A percentile compares a stretch with the other conserved stretches of the same genome.
Conservation (phyloP, 2,888 invertebrate genomes). For the Spodoptera picta region DNA sequence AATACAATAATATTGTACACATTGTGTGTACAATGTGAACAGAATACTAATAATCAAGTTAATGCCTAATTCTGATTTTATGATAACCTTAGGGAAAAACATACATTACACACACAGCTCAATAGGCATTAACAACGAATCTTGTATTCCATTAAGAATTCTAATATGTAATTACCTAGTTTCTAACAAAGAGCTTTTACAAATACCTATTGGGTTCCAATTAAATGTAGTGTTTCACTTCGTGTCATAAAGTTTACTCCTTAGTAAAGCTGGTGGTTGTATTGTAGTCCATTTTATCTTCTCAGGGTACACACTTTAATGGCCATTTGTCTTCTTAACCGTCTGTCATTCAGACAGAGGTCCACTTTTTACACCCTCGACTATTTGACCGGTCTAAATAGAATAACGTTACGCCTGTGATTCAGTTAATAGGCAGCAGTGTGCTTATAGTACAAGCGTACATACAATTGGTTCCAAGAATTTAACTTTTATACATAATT, state of each 20-base stretch:
- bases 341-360: constrained; percentile 67
- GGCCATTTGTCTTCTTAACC: constrained; percentile 70
- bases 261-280: constrained; percentile 13
- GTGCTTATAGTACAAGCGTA: too few relatives aligned
- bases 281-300: constrained; percentile 39
- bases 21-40: too few relatives aligned
- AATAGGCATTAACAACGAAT: constrained; percentile 7
- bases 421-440: too few relatives aligned
- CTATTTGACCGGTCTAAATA: constrained; percentile 60
- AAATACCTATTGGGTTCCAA: constrained; percentile 46
- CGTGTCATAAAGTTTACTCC: constrained; percentile 36
- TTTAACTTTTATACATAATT: too few relatives aligned
- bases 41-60: too few relatives aligned
- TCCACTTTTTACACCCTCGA: constrained; percentile 60
- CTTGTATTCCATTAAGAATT: constrained; percentile 18
- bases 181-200: constrained; percentile 20
- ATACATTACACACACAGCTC: too few relatives aligned
- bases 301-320: constrained; percentile 57
- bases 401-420: constrained; percentile 1
- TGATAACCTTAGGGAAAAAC: too few relatives aligned
- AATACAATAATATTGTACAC: too few relatives aligned
- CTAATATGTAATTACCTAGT: constrained; percentile 18
- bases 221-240: constrained; percentile 28
- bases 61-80: too few relatives aligned
- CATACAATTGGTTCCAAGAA: too few relatives aligned